Conservation (phyloP, 2,113 vertebrate species). For the Ptychochromis oligacanthus region DNA sequence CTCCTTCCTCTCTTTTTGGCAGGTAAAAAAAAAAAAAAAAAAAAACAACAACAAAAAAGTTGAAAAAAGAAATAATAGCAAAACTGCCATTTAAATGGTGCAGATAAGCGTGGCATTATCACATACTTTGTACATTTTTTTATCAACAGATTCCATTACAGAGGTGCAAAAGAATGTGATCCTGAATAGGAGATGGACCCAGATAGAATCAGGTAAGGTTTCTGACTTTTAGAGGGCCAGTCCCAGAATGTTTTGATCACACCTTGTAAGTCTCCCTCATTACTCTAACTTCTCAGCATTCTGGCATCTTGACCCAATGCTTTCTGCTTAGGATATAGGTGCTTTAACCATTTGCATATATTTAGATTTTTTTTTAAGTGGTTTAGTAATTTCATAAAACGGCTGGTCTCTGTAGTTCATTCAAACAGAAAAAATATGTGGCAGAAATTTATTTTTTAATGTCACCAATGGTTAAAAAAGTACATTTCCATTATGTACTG, state of each 20-base stretch:
- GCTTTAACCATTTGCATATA: neutral
- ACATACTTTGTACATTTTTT: neutral
- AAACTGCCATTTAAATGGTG: neutral
- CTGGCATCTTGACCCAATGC: neutral
- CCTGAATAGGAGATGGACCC: neutral
- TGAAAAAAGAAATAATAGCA: neutral
- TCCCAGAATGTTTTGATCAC: neutral
- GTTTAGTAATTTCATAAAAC: too few relatives aligned
- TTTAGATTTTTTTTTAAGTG: too few relatives aligned
- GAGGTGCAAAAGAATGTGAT: neutral
- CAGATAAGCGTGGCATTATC: neutral
- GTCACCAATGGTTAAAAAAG: too few relatives aligned
- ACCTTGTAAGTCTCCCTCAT: too few relatives aligned
- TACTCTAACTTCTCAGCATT: neutral
- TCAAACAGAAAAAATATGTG: too few relatives aligned
- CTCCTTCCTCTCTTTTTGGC: neutral
- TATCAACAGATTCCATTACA: neutral
- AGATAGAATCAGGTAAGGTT: neutral
- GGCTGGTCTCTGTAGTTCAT: too few relatives aligned
- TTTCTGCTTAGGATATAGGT: too few relatives aligned
- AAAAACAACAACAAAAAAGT: too few relatives aligned
- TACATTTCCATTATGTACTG: too few relatives aligned
- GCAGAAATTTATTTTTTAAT: too few relatives aligned
- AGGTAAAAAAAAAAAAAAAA: neutral
- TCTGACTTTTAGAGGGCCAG: too few relatives aligned